Evolutionary conservation across 2,888 invertebrate species (phyloP), one percentile per base, ranked within the genome.

Genomic region (Macrosoma leucophasiata): DNA sequence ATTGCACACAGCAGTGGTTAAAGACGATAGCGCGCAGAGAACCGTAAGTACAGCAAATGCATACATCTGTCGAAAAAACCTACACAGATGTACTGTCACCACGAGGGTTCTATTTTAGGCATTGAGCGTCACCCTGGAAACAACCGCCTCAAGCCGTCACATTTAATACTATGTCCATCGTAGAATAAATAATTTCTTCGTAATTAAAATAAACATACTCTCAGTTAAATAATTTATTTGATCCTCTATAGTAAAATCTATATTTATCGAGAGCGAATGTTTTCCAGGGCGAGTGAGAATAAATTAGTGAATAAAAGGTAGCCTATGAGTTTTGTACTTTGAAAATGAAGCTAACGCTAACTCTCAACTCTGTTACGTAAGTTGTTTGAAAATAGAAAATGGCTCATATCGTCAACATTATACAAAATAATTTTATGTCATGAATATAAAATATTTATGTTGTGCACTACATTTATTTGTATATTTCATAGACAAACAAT

Each of bases 241-340:
- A 69, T 75, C 64, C 65, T 62, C 51, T 67, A 64, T 62, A n/a
- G n/a, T n/a, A n/a, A n/a, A 61, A 66, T 69, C 36, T 51, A 50
- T 50, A 43, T 59, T 50, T 41, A 62, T 64, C 56, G 68, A 65
- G 63, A 55, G 47, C 51, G 53, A 62, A 62, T 60, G 58, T 55
- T 57, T 64, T 66, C 64, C 69, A 63, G 74, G 70, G 62, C 65
- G 60, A 59, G 48, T 48, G 55, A 51, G 52, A 58, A 59, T 55
- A 58, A 56, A 57, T 61, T 55, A 65, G 54, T 49, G 54, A 56
- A 55, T 56, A 60, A 36, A 61, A 62, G 60, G 69, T 73, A 75
- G 68, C 62, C 66, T 73, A 75, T 67, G 54, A 49, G 60, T 67
- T 81, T 82, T 82, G 81, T 82, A 82, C 81, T 81, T 79, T 69